Percentiles rank a stretch among this genome's conserved stretches.
Evolutionary conservation across 2,113 vertebrate species (phyloP).

Genomic region (Aythya baeri): DNA sequence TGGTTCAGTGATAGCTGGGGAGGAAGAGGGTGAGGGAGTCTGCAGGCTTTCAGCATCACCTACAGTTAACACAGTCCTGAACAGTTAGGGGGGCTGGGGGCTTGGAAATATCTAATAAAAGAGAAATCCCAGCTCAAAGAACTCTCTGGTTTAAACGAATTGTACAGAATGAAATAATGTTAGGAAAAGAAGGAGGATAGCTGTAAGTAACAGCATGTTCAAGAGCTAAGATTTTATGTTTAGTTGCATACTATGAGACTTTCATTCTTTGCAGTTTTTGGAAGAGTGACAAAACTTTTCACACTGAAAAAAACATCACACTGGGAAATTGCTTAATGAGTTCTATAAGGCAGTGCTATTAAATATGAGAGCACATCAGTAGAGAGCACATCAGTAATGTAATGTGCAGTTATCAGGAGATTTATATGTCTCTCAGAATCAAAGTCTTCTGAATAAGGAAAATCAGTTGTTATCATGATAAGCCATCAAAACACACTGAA

Average conservation of each 20-base stretch:
- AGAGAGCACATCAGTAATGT: background rate
- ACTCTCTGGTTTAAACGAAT: background rate
- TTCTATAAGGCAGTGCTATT: background rate
- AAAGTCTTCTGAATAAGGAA: background rate
- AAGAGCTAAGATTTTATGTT: background rate
- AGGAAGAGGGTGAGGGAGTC: background rate
- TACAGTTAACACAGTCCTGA: background rate
- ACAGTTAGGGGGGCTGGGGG: background rate
- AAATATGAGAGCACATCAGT: background rate
- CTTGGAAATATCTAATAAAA: background rate
- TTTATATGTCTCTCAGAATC: background rate
- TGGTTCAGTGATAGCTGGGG: background rate
- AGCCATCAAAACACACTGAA: background rate
- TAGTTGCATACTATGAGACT: background rate
- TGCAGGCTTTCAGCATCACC: background rate
- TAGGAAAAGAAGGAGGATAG: background rate
- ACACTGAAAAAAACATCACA: background rate
- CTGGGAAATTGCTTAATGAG: background rate
- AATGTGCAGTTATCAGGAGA: background rate
- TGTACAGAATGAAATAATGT: background rate
- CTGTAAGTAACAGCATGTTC: background rate
- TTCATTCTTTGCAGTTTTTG: background rate
- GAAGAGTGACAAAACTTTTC: background rate
- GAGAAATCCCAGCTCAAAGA: background rate
- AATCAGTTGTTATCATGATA: background rate